These are phyloP conservation scores for Guaruba guarouba DNA, from an alignment of 2,113 vertebrate genomes.

Conservation along the genomic window DNA sequence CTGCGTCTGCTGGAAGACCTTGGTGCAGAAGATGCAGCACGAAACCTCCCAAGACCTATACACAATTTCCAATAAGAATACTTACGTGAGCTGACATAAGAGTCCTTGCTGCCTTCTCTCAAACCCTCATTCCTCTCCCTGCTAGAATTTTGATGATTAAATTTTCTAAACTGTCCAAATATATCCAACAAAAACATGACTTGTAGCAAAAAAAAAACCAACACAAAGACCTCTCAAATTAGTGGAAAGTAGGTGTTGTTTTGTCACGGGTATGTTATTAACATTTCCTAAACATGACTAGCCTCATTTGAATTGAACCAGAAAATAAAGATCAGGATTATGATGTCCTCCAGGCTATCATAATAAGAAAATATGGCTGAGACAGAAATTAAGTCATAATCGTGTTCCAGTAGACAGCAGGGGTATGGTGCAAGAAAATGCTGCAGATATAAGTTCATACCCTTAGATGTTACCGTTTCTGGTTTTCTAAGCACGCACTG, in stretches of 20 bases:
- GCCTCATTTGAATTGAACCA: not conserved
- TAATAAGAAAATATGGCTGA: not conserved
- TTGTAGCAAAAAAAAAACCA: accelerated
- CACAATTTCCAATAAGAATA: not conserved
- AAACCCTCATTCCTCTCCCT: not conserved
- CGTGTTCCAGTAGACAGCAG: not conserved
- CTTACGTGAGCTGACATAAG: not conserved
- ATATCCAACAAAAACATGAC: not conserved
- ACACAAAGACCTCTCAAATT: not conserved
- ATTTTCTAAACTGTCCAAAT: not conserved
- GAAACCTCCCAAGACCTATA: not conserved
- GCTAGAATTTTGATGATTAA: not conserved
- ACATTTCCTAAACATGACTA: not conserved
- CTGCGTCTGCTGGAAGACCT: not conserved
- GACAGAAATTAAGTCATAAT: not conserved
- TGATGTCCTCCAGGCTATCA: not conserved
- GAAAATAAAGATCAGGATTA: not conserved
- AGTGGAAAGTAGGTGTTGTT: not conserved
- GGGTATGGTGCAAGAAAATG: not conserved
- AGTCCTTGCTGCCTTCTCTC: not conserved
- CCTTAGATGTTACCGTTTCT: not conserved
- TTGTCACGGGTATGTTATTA: not conserved
- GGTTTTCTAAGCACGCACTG: not conserved
- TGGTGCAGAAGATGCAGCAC: not conserved
- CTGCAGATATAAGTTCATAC: not conserved